phyloP scores from a whole-genome alignment of 2,888 invertebrate species.

The Eupithecia dodoneata region DNA sequence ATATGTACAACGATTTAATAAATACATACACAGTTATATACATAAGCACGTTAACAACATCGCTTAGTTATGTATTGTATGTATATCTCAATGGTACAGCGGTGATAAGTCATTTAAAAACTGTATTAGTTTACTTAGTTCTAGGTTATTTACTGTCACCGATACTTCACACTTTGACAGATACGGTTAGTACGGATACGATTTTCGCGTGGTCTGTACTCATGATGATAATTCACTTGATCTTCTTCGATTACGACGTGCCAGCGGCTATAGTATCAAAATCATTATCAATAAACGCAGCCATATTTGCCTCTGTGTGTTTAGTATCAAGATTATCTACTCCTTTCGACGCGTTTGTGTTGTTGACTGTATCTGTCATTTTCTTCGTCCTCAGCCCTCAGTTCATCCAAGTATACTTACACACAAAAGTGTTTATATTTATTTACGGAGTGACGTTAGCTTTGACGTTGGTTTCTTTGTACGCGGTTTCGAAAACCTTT shows the following conservation, averaged over 20 bases:
- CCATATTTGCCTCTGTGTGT: slow-evolving; percentile 97
- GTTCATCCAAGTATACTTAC: slow-evolving; percentile 86
- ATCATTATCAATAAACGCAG: slow-evolving; percentile 96
- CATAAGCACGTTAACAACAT: slow-evolving; percentile 80
- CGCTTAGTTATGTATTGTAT: slow-evolving; percentile 86
- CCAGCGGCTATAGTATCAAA: slow-evolving; percentile 94
- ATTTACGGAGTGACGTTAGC: slow-evolving; percentile 79
- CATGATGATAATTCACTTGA: slow-evolving; percentile 94
- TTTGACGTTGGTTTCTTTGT: slow-evolving; percentile 80
- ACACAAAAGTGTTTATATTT: slow-evolving; percentile 81
- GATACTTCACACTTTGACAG: slow-evolving; percentile 95
- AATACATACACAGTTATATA: slow-evolving; percentile 87
- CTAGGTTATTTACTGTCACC: slow-evolving; percentile 96
- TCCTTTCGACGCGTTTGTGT: slow-evolving; percentile 93
- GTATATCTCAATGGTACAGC: slow-evolving; percentile 62
- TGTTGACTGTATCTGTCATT: slow-evolving; percentile 94
- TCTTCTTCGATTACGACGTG: slow-evolving; percentile 96
- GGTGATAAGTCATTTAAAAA: slow-evolving; percentile 87
- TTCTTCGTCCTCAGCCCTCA: slow-evolving; percentile 95
- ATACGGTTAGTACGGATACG: slow-evolving; percentile 98
- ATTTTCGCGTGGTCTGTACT: slow-evolving; percentile 96
- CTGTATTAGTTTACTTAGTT: slow-evolving; percentile 91
- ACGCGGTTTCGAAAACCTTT: slow-evolving; percentile 83
- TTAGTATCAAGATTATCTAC: slow-evolving; percentile 95
- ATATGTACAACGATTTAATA: slow-evolving; percentile 88